Evolutionary conservation across 2,113 vertebrate species (phyloP).

Genomic region (Myodes glareolus): DNA sequence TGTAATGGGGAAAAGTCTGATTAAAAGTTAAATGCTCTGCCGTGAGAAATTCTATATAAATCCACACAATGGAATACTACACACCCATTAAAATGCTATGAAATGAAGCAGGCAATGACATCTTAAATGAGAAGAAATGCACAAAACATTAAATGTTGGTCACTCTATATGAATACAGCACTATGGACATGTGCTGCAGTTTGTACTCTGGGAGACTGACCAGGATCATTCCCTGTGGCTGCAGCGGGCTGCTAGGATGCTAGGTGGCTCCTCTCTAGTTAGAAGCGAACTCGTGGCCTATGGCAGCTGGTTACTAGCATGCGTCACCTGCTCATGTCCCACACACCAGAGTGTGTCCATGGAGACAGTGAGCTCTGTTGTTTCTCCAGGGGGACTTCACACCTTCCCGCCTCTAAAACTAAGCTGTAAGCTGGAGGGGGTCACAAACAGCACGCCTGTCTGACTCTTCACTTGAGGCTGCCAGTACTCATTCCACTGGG

Average conservation of each 20-base stretch:
- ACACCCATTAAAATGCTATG: constrained; percentile 8
- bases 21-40: not conserved
- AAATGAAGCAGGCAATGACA: constrained; percentile 3
- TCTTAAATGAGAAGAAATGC: constrained; percentile 10
- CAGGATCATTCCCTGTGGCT: not conserved
- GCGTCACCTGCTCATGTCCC: not conserved
- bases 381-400: not conserved
- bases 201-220: not conserved
- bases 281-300: not conserved
- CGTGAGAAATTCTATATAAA: not conserved
- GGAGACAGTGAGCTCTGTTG: not conserved
- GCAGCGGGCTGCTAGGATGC: not conserved
- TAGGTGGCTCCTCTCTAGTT: not conserved
- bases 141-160: not conserved
- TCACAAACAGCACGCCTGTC: not conserved
- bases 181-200: not conserved
- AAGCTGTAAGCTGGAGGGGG: not conserved
- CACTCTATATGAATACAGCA: constrained; percentile 23
- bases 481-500: not conserved
- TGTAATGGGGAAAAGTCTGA: not conserved
- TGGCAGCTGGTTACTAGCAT: not conserved
- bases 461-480: not conserved
- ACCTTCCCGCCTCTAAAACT: not conserved
- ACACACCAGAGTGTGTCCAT: no score
- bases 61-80: not conserved